These are phyloP conservation scores for Conops quadrifasciatus DNA, from an alignment of 2,888 invertebrate species.

Conservation along the genomic window DNA sequence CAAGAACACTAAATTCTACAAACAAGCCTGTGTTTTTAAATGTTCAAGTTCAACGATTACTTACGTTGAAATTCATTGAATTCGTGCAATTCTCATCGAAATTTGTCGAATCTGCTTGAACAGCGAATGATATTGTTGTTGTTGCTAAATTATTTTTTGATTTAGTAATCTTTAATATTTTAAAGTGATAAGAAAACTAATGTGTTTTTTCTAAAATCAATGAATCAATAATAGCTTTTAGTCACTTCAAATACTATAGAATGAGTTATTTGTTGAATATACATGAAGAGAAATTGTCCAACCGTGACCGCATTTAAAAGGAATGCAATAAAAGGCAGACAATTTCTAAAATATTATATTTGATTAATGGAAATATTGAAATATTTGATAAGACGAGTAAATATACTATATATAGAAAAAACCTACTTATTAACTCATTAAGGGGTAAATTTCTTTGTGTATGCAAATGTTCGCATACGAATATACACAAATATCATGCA, in stretches of 20 bases:
- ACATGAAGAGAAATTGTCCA: neutral
- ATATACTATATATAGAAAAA: neutral
- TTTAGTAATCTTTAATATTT: neutral
- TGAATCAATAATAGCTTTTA: too few species aligned
- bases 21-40: neutral
- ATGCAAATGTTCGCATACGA: too few species aligned
- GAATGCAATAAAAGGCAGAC: neutral
- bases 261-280: constrained; percentile 1
- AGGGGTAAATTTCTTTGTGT: too few species aligned
- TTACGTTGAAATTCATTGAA: neutral
- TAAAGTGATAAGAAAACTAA: constrained; percentile 26
- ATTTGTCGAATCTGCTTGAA: neutral
- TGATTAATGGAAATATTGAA: too few species aligned
- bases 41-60: too few species aligned
- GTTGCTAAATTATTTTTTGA: neutral
- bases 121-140: constrained; percentile 13
- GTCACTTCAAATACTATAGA: constrained; percentile 7
- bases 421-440: too few species aligned
- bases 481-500: too few species aligned
- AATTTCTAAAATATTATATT: too few species aligned
- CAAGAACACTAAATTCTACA: constrained; percentile 3
- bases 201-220: constrained; percentile 13
- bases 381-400: neutral
- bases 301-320: neutral
- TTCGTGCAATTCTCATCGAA: neutral